Conservation (phyloP, 1,140 invertebrate species). For the Leptopilina boulardi region DNA sequence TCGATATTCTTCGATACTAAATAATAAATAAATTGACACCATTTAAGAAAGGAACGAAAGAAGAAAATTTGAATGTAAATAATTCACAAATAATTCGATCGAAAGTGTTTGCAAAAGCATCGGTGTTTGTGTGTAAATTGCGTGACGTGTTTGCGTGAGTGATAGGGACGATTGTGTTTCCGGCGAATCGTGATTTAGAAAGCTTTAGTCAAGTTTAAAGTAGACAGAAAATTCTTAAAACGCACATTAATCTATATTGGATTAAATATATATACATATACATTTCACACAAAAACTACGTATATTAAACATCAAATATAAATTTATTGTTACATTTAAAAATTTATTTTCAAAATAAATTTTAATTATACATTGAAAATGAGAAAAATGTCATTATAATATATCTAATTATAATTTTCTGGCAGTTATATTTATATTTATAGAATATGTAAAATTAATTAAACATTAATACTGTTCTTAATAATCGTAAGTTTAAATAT, state of each 20-base stretch:
- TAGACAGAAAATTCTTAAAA: not conserved
- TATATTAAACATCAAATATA: too few relatives aligned
- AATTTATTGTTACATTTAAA: not conserved
- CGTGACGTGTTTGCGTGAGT: conserved; percentile 18
- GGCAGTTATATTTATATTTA: not conserved
- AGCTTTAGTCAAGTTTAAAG: not conserved
- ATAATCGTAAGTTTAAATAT: not conserved
- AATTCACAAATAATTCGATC: conserved; percentile 6
- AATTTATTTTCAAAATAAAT: not conserved
- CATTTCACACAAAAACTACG: too few relatives aligned
- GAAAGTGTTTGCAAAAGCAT: conserved; percentile 17
- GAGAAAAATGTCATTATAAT: not conserved
- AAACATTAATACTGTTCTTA: not conserved
- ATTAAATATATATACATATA: not conserved
- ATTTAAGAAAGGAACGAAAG: not conserved
- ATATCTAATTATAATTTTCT: not conserved
- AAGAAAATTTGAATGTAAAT: not conserved
- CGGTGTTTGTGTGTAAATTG: conserved; percentile 24
- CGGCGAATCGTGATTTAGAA: conserved; percentile 21
- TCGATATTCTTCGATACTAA: too few relatives aligned
- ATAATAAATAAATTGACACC: not conserved
- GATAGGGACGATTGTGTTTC: not conserved
- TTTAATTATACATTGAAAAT: not conserved
- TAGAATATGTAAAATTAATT: not conserved
- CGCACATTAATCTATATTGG: not conserved